Base-by-base conservation (phyloP, 2,888 invertebrate species). In the Eristalis arbustorum region DNA sequence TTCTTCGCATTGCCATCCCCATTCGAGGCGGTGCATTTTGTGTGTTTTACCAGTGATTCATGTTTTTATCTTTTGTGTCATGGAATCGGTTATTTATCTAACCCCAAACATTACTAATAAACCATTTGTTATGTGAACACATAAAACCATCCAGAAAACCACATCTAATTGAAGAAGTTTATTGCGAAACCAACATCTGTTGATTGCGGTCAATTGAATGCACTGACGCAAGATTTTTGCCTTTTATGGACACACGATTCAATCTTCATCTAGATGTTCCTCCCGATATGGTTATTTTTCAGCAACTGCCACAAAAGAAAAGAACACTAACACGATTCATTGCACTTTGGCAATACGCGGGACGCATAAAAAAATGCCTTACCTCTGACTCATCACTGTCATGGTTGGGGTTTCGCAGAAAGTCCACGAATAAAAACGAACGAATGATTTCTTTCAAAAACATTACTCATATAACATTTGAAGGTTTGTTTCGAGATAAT, bases 311-410 rank as follows among this genome's bases (percentile, higher is more conserved):
- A 49, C 49, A 34, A 72, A 73, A 25, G 25, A 5, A 59, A 69
- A n/a, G n/a, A 62, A 18, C 49, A 49, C n/a, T 8, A 49, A 49
- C 49, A 49, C 57, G 28, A 61, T 18, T 64, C 71, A 61, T 63
- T 84, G 75, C 84, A 80, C 4, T 76, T 76, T 23, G 14, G 59
- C 57, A 57, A 67, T 76, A 73, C 56, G 8, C 40, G 37, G 22
- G 22, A 49, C 31, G 37, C 31, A 34, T 23, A 62, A 61, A 61
- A 61, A 64, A 67, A 85, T 76, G 61, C 22, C 76, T 85, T 18
- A 77, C 77, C 62, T 85, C 74, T 85, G 81, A 85, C 73, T 85
- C 85, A 85, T 81, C 56, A 14, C 5, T 37, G 28, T 67, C 66
- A n/a, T 57, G 57, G 37, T 59, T 59, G 72, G n/a, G 66, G 67